Evolutionary conservation across 2,113 vertebrate genomes (phyloP).

Genomic region (Takifugu flavidus): DNA sequence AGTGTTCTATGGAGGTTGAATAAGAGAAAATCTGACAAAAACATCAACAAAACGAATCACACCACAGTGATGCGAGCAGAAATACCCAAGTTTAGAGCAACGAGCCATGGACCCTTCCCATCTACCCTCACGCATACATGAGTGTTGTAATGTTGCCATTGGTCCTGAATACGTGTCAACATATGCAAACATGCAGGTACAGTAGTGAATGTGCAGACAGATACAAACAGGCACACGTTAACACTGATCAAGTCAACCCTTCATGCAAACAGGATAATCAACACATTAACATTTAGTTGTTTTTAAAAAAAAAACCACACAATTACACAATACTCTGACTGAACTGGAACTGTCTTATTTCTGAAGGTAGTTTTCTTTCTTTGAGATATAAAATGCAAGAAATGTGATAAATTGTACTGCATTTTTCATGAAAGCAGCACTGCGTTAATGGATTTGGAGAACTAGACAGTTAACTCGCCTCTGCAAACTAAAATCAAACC

Average conservation of each 20-base stretch:
- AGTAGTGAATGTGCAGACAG: not conserved
- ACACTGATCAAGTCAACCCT: slow-evolving; percentile 21
- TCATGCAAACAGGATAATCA: slow-evolving; percentile 37
- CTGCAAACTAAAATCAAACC: slow-evolving; percentile 10
- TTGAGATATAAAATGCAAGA: too few species aligned
- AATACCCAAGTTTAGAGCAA: slow-evolving; percentile 52
- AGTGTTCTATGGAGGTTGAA: too few species aligned
- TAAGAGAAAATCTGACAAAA: not conserved
- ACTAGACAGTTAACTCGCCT: not conserved
- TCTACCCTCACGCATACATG: not conserved
- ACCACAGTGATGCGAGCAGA: not conserved
- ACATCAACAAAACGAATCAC: not conserved
- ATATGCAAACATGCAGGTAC: slow-evolving; percentile 13
- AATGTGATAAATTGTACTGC: not conserved
- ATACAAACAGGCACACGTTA: slow-evolving; percentile 16
- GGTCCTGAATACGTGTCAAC: not conserved
- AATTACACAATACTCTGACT: not conserved
- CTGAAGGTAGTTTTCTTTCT: too few species aligned
- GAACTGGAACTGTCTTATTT: too few species aligned
- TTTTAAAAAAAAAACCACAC: not conserved
- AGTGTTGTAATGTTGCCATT: too few species aligned
- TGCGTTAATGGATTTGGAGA: not conserved
- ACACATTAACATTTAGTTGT: slow-evolving; percentile 2
- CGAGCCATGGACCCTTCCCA: slow-evolving; percentile 37
- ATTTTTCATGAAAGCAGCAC: slow-evolving; percentile 8